Evolutionary conservation across 2,888 invertebrate species (phyloP).

Genomic region (Dorcus parallelipipedus): DNA sequence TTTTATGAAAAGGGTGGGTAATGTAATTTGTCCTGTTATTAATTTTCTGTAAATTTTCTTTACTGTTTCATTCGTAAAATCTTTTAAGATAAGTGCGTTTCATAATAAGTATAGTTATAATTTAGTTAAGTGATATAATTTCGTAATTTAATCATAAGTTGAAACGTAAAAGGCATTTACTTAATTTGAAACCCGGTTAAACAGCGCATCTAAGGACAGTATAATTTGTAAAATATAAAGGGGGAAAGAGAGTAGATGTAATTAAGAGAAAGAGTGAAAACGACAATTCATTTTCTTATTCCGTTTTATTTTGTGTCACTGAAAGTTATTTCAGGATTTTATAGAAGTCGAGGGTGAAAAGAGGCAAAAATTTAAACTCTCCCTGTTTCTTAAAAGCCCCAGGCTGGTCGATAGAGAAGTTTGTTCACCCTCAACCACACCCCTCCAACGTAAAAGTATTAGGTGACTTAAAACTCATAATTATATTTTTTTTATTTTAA

Average conservation of each 20-base stretch:
- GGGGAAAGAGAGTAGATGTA: constrained; percentile 17
- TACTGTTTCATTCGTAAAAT: constrained; percentile 1
- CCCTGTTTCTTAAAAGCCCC: constrained; percentile 37
- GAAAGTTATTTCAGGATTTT: constrained; percentile 41
- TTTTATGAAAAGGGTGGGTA: too few species aligned
- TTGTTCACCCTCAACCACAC: constrained; percentile 39
- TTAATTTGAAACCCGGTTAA: constrained; percentile 26
- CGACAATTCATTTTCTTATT: constrained; percentile 42
- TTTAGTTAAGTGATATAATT: constrained; percentile 15
- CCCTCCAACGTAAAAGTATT: constrained; percentile 32
- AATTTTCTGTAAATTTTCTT: constrained; percentile 1
- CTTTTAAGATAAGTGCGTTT: constrained; percentile 2
- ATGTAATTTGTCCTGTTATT: too few species aligned
- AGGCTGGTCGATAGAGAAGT: constrained; percentile 42
- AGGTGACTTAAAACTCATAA: constrained; percentile 32
- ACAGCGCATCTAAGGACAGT: constrained; percentile 27
- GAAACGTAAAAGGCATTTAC: constrained; percentile 21
- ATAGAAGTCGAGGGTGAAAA: constrained; percentile 33
- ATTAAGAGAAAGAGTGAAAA: constrained; percentile 39
- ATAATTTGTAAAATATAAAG: constrained; percentile 24
- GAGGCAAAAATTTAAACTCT: constrained; percentile 38
- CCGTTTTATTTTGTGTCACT: constrained; percentile 39
- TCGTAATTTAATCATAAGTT: constrained; percentile 24
- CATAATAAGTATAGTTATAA: not conserved
- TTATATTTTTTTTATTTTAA: constrained; percentile 22